Percentiles rank a stretch among this genome's conserved stretches.
These are phyloP conservation scores for Varecia variegata DNA, from an alignment of 2,797 vertebrate species.

Conservation along the genomic window DNA sequence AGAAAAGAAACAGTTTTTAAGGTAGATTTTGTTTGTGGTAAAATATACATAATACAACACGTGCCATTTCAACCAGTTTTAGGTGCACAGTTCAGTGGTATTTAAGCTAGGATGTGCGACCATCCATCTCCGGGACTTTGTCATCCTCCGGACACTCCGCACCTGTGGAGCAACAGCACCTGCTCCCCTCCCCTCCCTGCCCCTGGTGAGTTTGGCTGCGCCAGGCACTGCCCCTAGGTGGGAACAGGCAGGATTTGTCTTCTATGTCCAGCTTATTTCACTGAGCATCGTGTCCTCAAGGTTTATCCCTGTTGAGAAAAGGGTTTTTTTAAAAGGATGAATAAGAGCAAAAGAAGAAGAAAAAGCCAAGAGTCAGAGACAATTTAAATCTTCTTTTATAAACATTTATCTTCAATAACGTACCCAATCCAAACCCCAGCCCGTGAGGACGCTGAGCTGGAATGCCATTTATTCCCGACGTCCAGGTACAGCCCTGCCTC, in stretches of 20 bases:
- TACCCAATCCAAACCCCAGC: background rate
- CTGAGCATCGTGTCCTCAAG: background rate
- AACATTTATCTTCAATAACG: background rate
- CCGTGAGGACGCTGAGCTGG: background rate
- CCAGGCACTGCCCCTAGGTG: accelerated
- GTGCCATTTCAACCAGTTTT: background rate
- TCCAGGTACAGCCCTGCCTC: background rate
- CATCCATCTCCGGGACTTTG: accelerated
- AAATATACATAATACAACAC: no score
- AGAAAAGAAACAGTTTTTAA: background rate
- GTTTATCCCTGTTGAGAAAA: background rate
- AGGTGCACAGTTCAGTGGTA: accelerated
- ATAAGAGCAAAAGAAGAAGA: background rate
- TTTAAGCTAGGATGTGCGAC: accelerated
- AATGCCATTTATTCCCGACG: accelerated
- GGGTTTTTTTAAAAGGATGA: background rate
- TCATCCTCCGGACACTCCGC: background rate
- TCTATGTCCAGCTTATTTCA: background rate
- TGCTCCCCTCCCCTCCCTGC: accelerated
- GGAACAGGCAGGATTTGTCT: accelerated
- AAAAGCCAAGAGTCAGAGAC: background rate
- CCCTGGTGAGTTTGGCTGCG: accelerated
- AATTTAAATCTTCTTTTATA: background rate
- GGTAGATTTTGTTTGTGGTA: background rate
- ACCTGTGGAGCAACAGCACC: accelerated